Base-by-base conservation (phyloP, 2,113 vertebrate species). In the Gobius niger region DNA sequence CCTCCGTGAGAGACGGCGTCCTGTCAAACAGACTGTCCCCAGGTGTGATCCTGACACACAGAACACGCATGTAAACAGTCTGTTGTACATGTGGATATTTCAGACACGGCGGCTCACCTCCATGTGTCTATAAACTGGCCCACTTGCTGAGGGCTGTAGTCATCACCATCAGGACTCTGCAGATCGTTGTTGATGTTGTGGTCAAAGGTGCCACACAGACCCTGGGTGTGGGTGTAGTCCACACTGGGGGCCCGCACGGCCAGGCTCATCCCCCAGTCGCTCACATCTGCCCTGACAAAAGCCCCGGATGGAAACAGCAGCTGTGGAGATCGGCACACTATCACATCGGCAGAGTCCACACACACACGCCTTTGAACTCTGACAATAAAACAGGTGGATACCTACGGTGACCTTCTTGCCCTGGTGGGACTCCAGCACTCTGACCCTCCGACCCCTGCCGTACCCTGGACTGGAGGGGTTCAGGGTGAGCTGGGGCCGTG, bases 321-420 rank as follows among this genome's bases (percentile, higher is more conserved):
- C 93, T 95, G 68, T 42, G 40, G 72, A 60, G 72, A 61, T 59
- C 78, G 66, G 81, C 47, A 40, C 40, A 77, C 62, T 71, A 14
- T 59, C 63, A 71, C 44, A 52, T 2, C 7, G 16, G 51, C 24
- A 34, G 5, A 34, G 3, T 34, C 24, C 24, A 18, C 16, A 9
- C 10, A 1, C n/a, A 9, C 16, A 49, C 12, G 0, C 8, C 51
- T 4, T n/a, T 52, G 16, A 4, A 4, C n/a, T 18, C 6, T 34
- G 1, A 34, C 24, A 34, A 18, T 3, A 24, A 47, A 10, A 47
- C 61, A 85, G 74, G 72, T 63, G 68, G 84, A 88, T 87, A 91
- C 91, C 0, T 93, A 94, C 94, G 64, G 92, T 96, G 73, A 95
- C 87, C 88, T 95, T 96, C 70, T 90, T 93, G 18, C 92, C 93